Conservation (phyloP, 2,113 vertebrate genomes). For the Scopus umbretta region DNA sequence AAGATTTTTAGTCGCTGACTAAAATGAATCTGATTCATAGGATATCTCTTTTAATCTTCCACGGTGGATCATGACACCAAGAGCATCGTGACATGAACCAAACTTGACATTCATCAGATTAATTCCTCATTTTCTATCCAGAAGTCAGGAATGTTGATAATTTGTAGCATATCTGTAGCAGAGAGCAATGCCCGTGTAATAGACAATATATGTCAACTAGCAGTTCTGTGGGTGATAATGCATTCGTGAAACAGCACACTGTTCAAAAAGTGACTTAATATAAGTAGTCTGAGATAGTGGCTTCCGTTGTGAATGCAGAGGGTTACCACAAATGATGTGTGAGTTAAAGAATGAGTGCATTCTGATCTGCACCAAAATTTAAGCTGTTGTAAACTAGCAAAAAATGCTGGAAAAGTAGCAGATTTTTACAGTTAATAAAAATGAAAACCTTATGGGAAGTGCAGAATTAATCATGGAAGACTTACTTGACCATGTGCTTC, state of each 20-base stretch:
- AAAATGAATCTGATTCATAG: slow-evolving; percentile 20
- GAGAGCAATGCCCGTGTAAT: slow-evolving; percentile 12
- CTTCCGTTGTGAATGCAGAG: not conserved
- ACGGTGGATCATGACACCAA: slow-evolving; percentile 30
- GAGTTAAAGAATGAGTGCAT: not conserved
- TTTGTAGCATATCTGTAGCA: slow-evolving; percentile 29
- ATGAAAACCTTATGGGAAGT: not conserved
- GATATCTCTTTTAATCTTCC: slow-evolving; percentile 44
- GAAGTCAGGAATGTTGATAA: slow-evolving; percentile 50
- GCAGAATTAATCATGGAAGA: not conserved
- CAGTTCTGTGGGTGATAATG: not conserved
- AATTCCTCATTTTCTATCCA: slow-evolving; percentile 52
- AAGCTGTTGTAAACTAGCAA: not conserved
- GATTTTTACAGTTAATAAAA: not conserved
- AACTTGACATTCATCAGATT: slow-evolving; percentile 53
- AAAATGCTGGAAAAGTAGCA: not conserved
- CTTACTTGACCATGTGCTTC: not conserved
- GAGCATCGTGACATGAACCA: slow-evolving; percentile 28
- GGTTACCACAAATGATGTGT: not conserved
- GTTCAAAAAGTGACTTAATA: not conserved
- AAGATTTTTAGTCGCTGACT: slow-evolving; percentile 13
- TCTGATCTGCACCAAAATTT: not conserved
- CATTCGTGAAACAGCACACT: not conserved
- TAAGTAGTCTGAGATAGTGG: not conserved
- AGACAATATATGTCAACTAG: slow-evolving; percentile 3